These are phyloP conservation scores for Romanogobio albipinnatus DNA, from an alignment of 2,113 vertebrate species.

Conservation along the genomic window DNA sequence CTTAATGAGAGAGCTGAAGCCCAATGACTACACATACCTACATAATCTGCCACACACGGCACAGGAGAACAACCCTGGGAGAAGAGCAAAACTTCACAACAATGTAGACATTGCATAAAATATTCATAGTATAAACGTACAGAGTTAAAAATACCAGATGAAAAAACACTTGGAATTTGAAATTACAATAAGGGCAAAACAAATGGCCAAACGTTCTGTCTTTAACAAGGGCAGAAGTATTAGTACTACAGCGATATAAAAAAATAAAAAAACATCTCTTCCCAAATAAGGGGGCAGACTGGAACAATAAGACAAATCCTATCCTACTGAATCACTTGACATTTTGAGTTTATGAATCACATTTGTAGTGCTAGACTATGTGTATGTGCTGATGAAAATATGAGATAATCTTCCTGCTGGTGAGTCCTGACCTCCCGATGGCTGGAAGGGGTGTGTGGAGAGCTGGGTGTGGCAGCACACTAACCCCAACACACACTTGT, in stretches of 20 bases:
- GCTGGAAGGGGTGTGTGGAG: not conserved
- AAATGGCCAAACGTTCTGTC: not conserved
- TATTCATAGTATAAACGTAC: not conserved
- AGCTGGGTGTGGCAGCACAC: not conserved
- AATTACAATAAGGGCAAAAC: not conserved
- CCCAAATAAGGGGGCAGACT: not conserved
- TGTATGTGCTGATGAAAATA: not conserved
- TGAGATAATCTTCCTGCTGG: conserved; percentile 31
- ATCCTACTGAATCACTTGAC: conserved; percentile 27
- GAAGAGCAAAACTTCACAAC: not conserved
- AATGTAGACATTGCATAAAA: not conserved
- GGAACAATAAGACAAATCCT: conserved; percentile 13
- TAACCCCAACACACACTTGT: conserved; percentile 12
- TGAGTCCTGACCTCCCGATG: conserved; percentile 30
- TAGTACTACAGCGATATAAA: not conserved
- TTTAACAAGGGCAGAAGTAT: not conserved
- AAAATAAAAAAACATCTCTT: not conserved
- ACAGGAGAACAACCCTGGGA: not conserved
- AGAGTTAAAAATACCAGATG: not conserved
- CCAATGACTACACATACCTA: conserved; percentile 21
- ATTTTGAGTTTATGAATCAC: conserved; percentile 48
- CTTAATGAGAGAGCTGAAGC: conserved; percentile 53
- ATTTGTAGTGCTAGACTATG: conserved; percentile 21
- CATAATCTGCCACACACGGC: not conserved
- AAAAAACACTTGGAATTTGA: not conserved